Base-by-base conservation (phyloP, 2,113 vertebrate genomes). In the Petromus typicus region DNA sequence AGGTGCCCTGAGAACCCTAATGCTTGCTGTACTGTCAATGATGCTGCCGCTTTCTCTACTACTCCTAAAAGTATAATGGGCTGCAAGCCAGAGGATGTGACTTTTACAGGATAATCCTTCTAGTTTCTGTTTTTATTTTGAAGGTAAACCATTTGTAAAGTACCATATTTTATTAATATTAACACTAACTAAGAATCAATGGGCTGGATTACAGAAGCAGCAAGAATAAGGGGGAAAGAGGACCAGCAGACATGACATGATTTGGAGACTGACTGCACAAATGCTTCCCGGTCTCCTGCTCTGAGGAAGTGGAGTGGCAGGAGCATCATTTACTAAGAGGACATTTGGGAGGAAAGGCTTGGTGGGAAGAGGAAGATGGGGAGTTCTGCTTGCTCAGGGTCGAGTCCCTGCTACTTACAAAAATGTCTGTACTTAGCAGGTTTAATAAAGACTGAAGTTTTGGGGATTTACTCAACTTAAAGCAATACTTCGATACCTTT, bases 331-430 rank as follows among this genome's bases (percentile, higher is more conserved):
- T 45, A 69, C 16, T 34, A 48, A 80, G 54, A 51, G 51, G 14
- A 89, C 48, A 63, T 51, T 13, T 18, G 73, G 11, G 30, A 71
- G 56, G 73, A 40, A 66, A 75, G 37, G 30, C 57, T 45, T 75
- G 45, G 32, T 2, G 32, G 84, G 20, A 54, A 48, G 12, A 73
- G 57, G 17, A 54, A 51, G 43, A n/a, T 7, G 67, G 56, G 32
- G 17, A 56, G 1, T 56, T 87, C 59, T 51, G 27, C 51, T 84
- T 84, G 34, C 27, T 78, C 79, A 51, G 0, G 27, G 10, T 0
- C n/a, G 73, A 59, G 56, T 94, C 37, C 57, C 27, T 86, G 37
- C 34, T 51, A 81, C 43, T 13, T 64, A 90, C 27, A 95, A 93
- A 34, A 83, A 25, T 17, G 23, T 63, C 66, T 40, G n/a, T 4